Base-by-base conservation (phyloP, 2,113 vertebrate species). In the Pollachius pollachius region DNA sequence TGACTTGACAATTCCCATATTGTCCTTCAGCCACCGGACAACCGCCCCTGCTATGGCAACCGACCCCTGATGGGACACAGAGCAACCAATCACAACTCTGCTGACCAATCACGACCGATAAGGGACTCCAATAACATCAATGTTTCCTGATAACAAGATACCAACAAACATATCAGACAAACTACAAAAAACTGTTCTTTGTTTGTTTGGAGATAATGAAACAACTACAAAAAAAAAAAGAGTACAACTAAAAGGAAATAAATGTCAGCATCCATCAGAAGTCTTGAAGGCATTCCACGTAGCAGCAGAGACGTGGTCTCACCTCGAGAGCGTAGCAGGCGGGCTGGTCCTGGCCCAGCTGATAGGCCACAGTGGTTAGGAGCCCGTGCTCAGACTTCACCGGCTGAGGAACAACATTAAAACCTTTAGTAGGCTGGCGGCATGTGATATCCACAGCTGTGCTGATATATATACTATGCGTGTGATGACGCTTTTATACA, bases 41-140 rank as follows among this genome's bases (percentile, higher is more conserved):
- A 97, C 93, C 19, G 95, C 96, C 60, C 97, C 97, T 6, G 94
- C 97, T 72, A 99, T 99, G 66, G 97, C 97, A 73, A 99, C 97
- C 0, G 97, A 99, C 23, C 97, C 97, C 97, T 99, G 83, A 41
- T 13, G 69, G 18, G 25, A 69, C 0, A 18, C 27, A 15, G 34
- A 7, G 23, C 21, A 15, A n/a, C 37, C 19, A 23, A 41, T 18
- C 67, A 0, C 4, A 48, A 48, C 41, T 13, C 41, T 9, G 41
- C 0, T 78, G 65, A 30, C 48, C 59, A 57, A 57, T 16, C 54
- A 48, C 41, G 8, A 48, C 41, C 41, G 2, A 48, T 48, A 15
- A 52, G 12, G 3, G 34, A 58, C 18, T 17, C 34, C 11, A 23
- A 34, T 69, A 58, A 61, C 0, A 48, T 48, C 41, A 13, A 48